Percentiles rank a stretch among this genome's conserved stretches.
phyloP scores from a whole-genome alignment of 2,797 vertebrate species.

The Cyclopterus lumpus region DNA sequence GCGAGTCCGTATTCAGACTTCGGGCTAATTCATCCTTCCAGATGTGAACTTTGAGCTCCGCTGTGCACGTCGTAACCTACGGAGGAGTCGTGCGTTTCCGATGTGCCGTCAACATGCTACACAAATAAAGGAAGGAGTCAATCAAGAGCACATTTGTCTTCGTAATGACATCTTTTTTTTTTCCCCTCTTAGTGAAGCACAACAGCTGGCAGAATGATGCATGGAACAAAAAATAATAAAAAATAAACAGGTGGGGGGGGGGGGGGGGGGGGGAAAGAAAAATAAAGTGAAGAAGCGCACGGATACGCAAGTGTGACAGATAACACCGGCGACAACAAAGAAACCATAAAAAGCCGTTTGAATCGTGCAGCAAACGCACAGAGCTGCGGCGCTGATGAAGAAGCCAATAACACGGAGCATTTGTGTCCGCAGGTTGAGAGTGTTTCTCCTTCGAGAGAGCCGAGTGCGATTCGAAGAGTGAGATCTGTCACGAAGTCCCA shows the following conservation, averaged over 20 bases:
- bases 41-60: slow-evolving; percentile 34
- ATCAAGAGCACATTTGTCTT: slow-evolving; percentile 51
- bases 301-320: slow-evolving; percentile 33
- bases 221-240: background rate
- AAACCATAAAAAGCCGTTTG: slow-evolving; percentile 10
- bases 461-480: background rate
- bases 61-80: slow-evolving; percentile 24
- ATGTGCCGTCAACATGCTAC: slow-evolving; percentile 8
- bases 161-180: slow-evolving; percentile 11
- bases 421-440: slow-evolving; percentile 17
- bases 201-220: slow-evolving; percentile 34
- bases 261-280: background rate
- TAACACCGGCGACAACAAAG: slow-evolving; percentile 33
- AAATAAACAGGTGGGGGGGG: slow-evolving; percentile 11
- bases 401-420: slow-evolving; percentile 9
- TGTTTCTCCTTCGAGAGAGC: too few relatives aligned
- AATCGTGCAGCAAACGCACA: slow-evolving; percentile 24
- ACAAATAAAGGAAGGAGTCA: slow-evolving; percentile 34
- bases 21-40: background rate
- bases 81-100: slow-evolving; percentile 28
- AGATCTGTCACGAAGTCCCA: slow-evolving; percentile 32
- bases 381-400: slow-evolving; percentile 22
- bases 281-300: slow-evolving; percentile 25
- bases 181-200: slow-evolving; percentile 6
- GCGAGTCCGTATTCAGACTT: slow-evolving; percentile 28